Conservation (phyloP, 1,140 invertebrate genomes). For the Spodoptera litura region DNA sequence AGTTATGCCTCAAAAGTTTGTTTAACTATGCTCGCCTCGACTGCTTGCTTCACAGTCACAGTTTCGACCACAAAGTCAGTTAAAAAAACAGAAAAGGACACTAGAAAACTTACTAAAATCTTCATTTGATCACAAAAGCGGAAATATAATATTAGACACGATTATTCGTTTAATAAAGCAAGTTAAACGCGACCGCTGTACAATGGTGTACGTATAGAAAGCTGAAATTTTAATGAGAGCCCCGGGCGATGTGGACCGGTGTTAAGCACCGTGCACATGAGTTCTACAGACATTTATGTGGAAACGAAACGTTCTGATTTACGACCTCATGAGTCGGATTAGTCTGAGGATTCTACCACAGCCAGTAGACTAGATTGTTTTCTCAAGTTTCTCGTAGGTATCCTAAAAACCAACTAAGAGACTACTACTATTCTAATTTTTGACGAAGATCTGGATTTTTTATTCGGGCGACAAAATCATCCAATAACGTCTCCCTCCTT, state of each 20-base stretch:
- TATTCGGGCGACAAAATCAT: no score
- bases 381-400: no score
- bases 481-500: no score
- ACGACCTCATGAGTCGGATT: not conserved
- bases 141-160: constrained; percentile 45
- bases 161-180: constrained; percentile 61
- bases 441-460: no score
- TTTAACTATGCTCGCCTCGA: not conserved
- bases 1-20: no score
- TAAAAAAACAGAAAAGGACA: no score
- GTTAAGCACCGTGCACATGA: constrained; percentile 39
- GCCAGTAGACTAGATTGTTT: no score
- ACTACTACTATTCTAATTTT: no score
- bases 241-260: constrained; percentile 28
- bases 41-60: not conserved
- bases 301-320: not conserved
- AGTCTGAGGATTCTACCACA: no score
- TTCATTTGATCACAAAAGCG: not conserved
- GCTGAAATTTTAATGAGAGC: constrained; percentile 66
- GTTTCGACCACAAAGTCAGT: no score
- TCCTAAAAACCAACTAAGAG: no score
- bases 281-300: not conserved
- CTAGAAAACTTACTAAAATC: no score
- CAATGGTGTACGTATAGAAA: constrained; percentile 57
- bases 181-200: constrained; percentile 58